phyloP scores from a whole-genome alignment of 2,888 invertebrate genomes.

The Microdon myrmicae region DNA sequence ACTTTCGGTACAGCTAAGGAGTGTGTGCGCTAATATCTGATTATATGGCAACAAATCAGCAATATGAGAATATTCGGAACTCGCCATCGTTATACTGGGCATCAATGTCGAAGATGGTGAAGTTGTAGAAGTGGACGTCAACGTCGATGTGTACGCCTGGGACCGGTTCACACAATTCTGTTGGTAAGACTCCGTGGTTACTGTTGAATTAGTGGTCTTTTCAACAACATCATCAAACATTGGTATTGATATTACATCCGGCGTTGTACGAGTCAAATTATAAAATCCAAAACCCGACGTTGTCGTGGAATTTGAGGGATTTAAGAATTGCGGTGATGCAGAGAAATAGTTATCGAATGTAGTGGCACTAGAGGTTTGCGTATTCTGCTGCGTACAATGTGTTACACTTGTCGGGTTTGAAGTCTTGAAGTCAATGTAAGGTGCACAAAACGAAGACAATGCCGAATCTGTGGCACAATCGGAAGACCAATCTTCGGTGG shows the following conservation, averaged over 20 bases:
- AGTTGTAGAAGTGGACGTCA: conserved; percentile 28
- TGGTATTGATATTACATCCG: conserved; percentile 56
- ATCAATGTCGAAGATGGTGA: conserved; percentile 11
- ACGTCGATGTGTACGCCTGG: conserved; percentile 22
- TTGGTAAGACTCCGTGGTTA: conserved; percentile 20
- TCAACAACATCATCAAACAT: conserved; percentile 54
- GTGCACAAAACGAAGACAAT: conserved; percentile 30
- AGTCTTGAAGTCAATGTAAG: conserved; percentile 31
- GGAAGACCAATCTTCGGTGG: conserved; percentile 51
- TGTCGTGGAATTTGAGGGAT: conserved; percentile 10
- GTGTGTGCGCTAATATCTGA: conserved; percentile 53
- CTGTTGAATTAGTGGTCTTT: conserved; percentile 22
- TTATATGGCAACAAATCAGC: conserved; percentile 54
- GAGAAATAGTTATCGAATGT: conserved; percentile 32
- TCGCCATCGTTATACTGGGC: conserved; percentile 30
- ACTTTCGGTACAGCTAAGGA: conserved; percentile 54
- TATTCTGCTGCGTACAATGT: conserved; percentile 23
- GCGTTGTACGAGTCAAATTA: conserved; percentile 43
- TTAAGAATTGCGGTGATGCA: conserved; percentile 30
- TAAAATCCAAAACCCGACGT: conserved; percentile 40
- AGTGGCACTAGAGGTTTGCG: conserved; percentile 24
- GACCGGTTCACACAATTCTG: conserved; percentile 20
- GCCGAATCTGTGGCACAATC: conserved; percentile 30
- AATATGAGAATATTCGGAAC: conserved; percentile 51
- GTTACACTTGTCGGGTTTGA: conserved; percentile 28